These are phyloP conservation scores for Thereva unica DNA, from an alignment of 2,888 invertebrate genomes.

Conservation along the genomic window DNA sequence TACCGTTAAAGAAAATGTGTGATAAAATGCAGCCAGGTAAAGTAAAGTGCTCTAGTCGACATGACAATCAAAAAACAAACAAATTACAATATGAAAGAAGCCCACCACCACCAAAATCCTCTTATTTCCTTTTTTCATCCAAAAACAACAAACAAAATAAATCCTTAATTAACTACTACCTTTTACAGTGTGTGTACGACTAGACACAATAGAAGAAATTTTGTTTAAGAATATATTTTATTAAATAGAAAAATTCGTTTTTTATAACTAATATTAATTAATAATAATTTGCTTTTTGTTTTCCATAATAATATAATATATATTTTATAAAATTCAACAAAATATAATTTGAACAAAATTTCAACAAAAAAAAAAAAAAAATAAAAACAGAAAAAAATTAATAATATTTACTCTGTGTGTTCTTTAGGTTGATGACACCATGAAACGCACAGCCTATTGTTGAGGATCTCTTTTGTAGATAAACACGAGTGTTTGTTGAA, in stretches of 20 bases:
- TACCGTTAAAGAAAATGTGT: slow-evolving; percentile 29
- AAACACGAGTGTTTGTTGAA: slow-evolving; percentile 6
- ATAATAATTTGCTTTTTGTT: slow-evolving; percentile 6
- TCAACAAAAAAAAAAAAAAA: background rate
- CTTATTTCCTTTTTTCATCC: background rate
- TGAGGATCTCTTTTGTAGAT: slow-evolving; percentile 41
- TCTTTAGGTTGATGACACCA: slow-evolving; percentile 36
- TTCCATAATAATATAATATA: no score
- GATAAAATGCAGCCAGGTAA: slow-evolving; percentile 42
- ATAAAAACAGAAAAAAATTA: slow-evolving; percentile 11
- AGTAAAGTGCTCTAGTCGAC: slow-evolving; percentile 43
- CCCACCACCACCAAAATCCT: no score
- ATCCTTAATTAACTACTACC: slow-evolving; percentile 18
- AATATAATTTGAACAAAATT: slow-evolving; percentile 23
- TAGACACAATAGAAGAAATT: slow-evolving; percentile 34
- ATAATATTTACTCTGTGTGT: slow-evolving; percentile 34
- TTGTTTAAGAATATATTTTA: slow-evolving; percentile 29
- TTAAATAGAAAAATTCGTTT: slow-evolving; percentile 30
- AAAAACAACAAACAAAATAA: background rate
- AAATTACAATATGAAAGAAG: slow-evolving; percentile 4
- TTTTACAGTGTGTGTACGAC: slow-evolving; percentile 27
- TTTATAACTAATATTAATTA: slow-evolving; percentile 29
- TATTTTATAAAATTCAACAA: no score
- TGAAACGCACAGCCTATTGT: slow-evolving; percentile 37
- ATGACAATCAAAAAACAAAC: slow-evolving; percentile 32